Evolutionary conservation across 2,888 invertebrate genomes (phyloP).

Genomic region (Ceratothoa steindachneri): DNA sequence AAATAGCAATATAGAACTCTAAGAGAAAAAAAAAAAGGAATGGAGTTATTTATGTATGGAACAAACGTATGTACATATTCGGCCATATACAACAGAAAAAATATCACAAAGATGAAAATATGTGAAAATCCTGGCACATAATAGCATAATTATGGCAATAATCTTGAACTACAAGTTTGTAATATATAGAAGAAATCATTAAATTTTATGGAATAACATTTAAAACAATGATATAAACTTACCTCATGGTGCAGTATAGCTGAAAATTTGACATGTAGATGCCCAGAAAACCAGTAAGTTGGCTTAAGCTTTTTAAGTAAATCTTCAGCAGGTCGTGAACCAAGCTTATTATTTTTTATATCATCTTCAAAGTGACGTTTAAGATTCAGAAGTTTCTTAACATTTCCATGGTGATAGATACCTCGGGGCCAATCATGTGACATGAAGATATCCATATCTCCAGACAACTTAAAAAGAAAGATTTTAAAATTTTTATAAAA

Average conservation of each 20-base stretch:
- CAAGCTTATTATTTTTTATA: constrained; percentile 73
- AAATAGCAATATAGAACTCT: too few relatives aligned
- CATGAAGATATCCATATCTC: constrained; percentile 76
- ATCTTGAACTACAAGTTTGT: too few relatives aligned
- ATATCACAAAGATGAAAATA: too few relatives aligned
- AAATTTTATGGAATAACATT: too few relatives aligned
- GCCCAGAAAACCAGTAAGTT: constrained; percentile 92
- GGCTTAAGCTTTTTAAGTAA: constrained; percentile 77
- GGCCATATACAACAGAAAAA: too few relatives aligned
- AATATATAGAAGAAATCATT: too few relatives aligned
- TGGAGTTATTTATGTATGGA: too few relatives aligned
- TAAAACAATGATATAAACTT: too few relatives aligned
- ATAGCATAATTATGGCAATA: too few relatives aligned
- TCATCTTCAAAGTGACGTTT: constrained; percentile 85
- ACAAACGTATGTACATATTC: too few relatives aligned
- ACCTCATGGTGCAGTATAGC: constrained; percentile 71
- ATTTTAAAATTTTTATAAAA: constrained; percentile 3
- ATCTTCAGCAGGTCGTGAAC: constrained; percentile 79
- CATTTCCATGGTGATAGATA: constrained; percentile 79
- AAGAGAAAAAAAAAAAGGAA: too few relatives aligned
- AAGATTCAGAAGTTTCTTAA: constrained; percentile 63
- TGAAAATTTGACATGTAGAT: constrained; percentile 92
- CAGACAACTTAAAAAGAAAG: constrained; percentile 52
- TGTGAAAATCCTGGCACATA: too few relatives aligned
- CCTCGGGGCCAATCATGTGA: constrained; percentile 97